Base-by-base conservation (phyloP, 2,888 invertebrate genomes). In the Liopterus haemorrhoidalis region DNA sequence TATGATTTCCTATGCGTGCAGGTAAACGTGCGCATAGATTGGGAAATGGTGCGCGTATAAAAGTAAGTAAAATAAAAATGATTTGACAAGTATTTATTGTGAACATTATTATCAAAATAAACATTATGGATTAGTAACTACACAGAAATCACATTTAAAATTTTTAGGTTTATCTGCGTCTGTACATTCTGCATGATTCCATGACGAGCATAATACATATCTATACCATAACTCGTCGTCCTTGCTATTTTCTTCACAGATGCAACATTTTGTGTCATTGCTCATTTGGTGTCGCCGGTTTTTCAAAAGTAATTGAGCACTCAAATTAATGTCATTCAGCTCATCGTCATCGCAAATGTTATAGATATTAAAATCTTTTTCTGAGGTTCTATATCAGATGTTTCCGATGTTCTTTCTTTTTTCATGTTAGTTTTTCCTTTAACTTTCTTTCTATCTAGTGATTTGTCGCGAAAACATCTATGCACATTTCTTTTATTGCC, bases 261-360 rank as follows among this genome's bases (percentile, higher is more conserved):
- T 42, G 15, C 42, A 22, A 42, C 42, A 42, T 18, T 39, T 24
- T 11, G 38, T 27, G 14, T 42, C 28, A n/a, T n/a, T n/a, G n/a
- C n/a, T n/a, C n/a, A n/a, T n/a, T n/a, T n/a, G n/a, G n/a, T n/a
- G n/a, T n/a, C n/a, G n/a, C n/a, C 14, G 36, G 35, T 15, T 6
- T 6, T 20, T 42, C 36, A n/a, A 15, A 12, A 20, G 18, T 27
- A n/a, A 14, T 21, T 14, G 8, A 24, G 25, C 11, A 11, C 21
- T 30, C 12, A 20, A 20, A 22, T 18, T 30, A 21, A 24, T 37
- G 31, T 39, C 38, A 37, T 18, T 37, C 36, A 40, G 33, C 22
- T 35, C 33, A 30, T 38, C 25, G 9, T 38, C 38, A 28, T 38
- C 38, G 9, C 38, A 38, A 14, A 38, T 30, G 19, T 38, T 27